Base-by-base conservation (phyloP, 2,113 vertebrate genomes). In the Sinocyclocheilus grahami region DNA sequence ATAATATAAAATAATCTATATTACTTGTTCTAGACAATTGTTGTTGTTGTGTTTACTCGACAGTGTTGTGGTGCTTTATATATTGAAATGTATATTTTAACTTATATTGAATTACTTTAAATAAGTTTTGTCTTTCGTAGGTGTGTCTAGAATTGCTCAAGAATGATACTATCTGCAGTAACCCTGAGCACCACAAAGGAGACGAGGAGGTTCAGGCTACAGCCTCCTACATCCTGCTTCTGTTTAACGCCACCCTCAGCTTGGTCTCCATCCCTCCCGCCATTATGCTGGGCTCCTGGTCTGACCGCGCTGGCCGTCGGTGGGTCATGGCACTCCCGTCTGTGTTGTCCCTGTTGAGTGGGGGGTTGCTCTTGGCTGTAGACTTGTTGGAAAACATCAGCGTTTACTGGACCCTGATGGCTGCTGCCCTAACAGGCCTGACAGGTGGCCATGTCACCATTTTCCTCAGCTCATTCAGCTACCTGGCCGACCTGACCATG, bases 401-500 rank as follows among this genome's bases (percentile, higher is more conserved):
- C 14, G 84, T 88, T 18, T 91, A 92, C 81, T 93, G 92, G 91
- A 76, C 42, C 1, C 80, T 93, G 18, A 33, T 87, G 6, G 69
- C 89, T 0, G 89, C 91, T 6, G 78, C 81, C 8, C 18, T 92
- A 24, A 72, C 87, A 3, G 92, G 92, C 5, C 72, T 93, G 20
- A 91, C 90, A 1, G 93, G 93, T 20, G 89, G 91, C 48, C 82
- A 91, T 24, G 88, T 89, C 33, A 88, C 91, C 16, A 82, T 94
- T 22, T 92, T 92, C 78, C 90, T 94, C 63, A 94, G 92, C 84
- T 92, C 85, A 48, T 93, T 92, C 81, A 94, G 93, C 81, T 94
- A 91, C 72, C 69, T 94, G 67, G 92, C 92, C 18, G 92, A 93
- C 33, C 60, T 91, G 22, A 91, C 92, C 0, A 69, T 86, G 0